Conservation (phyloP, 2,797 vertebrate genomes). For the Sebastes paucispinis region DNA sequence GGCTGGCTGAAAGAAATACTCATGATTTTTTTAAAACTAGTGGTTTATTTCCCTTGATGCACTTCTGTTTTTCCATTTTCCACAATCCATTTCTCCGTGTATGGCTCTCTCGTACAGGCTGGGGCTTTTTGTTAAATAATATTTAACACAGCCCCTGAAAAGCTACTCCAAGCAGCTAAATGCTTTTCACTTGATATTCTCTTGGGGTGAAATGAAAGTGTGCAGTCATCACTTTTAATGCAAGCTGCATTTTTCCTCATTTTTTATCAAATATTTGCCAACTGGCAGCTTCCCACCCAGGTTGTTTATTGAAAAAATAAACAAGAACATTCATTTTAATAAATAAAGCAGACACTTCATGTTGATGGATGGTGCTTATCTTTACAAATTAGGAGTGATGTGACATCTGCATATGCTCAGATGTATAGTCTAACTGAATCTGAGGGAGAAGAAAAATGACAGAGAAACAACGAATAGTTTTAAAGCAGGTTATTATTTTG, state of each 20-base stretch:
- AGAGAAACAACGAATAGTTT: neutral
- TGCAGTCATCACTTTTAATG: constrained; percentile 12
- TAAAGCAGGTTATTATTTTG: neutral
- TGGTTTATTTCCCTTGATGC: constrained; percentile 33
- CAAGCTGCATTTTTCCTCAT: neutral
- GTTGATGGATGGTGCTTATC: constrained; percentile 20
- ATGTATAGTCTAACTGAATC: neutral
- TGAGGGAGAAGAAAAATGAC: neutral
- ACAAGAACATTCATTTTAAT: neutral
- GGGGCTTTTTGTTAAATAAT: constrained; percentile 16
- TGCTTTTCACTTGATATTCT: constrained; percentile 18
- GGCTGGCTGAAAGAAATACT: constrained; percentile 15
- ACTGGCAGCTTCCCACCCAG: neutral
- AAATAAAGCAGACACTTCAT: neutral
- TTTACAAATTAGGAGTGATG: neutral
- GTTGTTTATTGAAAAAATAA: neutral
- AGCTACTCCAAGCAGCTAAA: constrained; percentile 3
- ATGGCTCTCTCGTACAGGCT: neutral
- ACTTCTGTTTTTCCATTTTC: constrained; percentile 25
- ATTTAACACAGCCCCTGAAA: constrained; percentile 18
- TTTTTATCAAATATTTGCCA: constrained; percentile 16
- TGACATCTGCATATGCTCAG: neutral
- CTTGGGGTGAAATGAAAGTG: neutral
- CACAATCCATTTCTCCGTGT: neutral
- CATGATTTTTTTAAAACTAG: constrained; percentile 14